Evolutionary conservation across 2,797 vertebrate genomes (phyloP), one percentile per base, ranked within the genome.

Genomic region (Phyllotis vaccarum): DNA sequence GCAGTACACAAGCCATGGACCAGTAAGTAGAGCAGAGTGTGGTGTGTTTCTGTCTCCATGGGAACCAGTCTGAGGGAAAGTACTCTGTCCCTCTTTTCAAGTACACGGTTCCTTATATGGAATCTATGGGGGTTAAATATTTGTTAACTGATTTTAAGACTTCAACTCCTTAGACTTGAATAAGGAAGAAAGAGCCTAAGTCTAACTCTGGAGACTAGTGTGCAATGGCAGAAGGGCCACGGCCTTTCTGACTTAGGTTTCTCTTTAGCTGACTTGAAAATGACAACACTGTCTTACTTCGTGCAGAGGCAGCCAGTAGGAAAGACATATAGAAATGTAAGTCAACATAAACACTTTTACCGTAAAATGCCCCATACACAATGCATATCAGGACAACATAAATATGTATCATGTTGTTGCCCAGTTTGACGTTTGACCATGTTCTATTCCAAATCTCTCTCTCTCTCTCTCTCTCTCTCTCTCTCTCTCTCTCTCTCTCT

Each of bases 21-120:
- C 98, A 96, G 99, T 99, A 97, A 97, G 98, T 0, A 58, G 31
- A 95, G 0, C 27, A 58, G 43, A 16, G 2, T 19, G 40, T 46
- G 72, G 2, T 29, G 9, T 72, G 4, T 64, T 78, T 80, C 29
- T 54, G 10, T 24, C 62, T 4, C 29, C 2, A 29, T 1, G 3
- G 6, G 5, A 5, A 34, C 5, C 70, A 74, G 46, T 56, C 5
- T 16, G 5, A 46, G 24, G 14, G 21, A 64, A 90, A 56, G 14
- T 2, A 27, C 9, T 6, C 24, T 58, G 2, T n/a, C 14, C 76
- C 8, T 79, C 46, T 29, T 62, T 66, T 29, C 54, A 79, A 62
- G 43, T 5, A n/a, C 37, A 54, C n/a, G 13, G 56, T 9, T 46
- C 22, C 49, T 74, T 58, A 8, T 34, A 34, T 12, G 60, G 3